Percentiles rank a stretch among this genome's conserved stretches.
Conservation (phyloP, 2,888 invertebrate genomes). For the Coenonympha glycerion region DNA sequence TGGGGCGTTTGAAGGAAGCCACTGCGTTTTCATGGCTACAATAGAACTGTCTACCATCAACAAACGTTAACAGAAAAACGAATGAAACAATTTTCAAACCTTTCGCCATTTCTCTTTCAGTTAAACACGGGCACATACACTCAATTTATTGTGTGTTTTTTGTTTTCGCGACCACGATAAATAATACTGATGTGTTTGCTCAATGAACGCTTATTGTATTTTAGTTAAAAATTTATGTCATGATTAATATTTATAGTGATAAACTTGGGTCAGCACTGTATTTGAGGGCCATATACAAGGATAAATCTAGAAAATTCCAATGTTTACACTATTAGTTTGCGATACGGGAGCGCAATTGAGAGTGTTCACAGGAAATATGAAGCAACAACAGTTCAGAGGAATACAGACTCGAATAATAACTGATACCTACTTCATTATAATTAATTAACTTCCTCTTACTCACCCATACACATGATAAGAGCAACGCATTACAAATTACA, state of each 20-base stretch:
- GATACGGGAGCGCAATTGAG: background rate
- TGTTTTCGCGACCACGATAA: background rate
- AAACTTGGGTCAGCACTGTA: constrained; percentile 17
- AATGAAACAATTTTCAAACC: constrained; percentile 10
- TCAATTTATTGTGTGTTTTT: background rate
- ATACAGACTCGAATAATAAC: background rate
- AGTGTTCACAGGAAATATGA: background rate
- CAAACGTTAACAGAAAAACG: constrained; percentile 9
- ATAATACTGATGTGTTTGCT: background rate
- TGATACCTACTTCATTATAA: too few species aligned
- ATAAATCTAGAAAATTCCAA: constrained; percentile 9
- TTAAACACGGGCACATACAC: background rate
- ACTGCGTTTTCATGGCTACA: constrained; percentile 41
- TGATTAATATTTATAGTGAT: constrained; percentile 18
- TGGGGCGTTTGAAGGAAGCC: constrained; percentile 39
- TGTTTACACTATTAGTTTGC: background rate
- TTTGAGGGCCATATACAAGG: constrained; percentile 1
- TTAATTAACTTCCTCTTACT: too few species aligned
- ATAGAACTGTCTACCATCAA: constrained; percentile 27
- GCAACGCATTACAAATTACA: too few species aligned
- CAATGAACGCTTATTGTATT: background rate
- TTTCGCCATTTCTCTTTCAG: background rate
- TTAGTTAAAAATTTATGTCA: constrained; percentile 1
- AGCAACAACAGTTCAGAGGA: background rate
- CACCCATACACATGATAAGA: too few species aligned